phyloP scores from a whole-genome alignment of 2,797 vertebrate species.

The Sebastes itinus region DNA sequence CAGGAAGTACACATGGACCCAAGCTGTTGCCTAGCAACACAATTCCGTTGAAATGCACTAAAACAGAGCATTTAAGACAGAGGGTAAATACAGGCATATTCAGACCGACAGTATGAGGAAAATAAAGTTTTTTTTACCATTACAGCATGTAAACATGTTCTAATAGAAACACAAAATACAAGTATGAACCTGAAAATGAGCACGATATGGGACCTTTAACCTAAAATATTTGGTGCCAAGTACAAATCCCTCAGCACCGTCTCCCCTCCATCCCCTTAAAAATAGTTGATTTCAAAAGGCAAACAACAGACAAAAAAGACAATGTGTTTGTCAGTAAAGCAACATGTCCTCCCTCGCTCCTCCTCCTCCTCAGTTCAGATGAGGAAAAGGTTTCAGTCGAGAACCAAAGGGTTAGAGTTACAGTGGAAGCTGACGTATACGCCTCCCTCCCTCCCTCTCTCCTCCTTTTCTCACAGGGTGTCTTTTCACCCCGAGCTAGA shows the following conservation, averaged over 20 bases:
- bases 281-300: not conserved
- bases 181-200: too few relatives aligned
- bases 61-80: too few relatives aligned
- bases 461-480: constrained; percentile 39
- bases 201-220: too few relatives aligned
- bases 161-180: too few relatives aligned
- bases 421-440: not conserved
- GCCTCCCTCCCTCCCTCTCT: not conserved
- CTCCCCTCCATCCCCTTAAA: not conserved
- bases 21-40: too few relatives aligned
- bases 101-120: too few relatives aligned
- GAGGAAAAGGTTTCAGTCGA: constrained; percentile 13
- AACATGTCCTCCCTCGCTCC: not conserved
- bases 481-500: constrained; percentile 40
- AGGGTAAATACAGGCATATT: too few relatives aligned
- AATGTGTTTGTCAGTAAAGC: not conserved
- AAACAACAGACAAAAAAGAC: not conserved
- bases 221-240: not conserved
- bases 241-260: too few relatives aligned
- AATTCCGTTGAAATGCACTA: too few relatives aligned
- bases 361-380: constrained; percentile 18
- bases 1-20: too few relatives aligned
- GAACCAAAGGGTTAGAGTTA: not conserved
- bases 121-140: too few relatives aligned
- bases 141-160: too few relatives aligned